These are phyloP conservation scores for Theodoxus fluviatilis DNA, from an alignment of 2,888 invertebrate genomes.

Conservation along the genomic window DNA sequence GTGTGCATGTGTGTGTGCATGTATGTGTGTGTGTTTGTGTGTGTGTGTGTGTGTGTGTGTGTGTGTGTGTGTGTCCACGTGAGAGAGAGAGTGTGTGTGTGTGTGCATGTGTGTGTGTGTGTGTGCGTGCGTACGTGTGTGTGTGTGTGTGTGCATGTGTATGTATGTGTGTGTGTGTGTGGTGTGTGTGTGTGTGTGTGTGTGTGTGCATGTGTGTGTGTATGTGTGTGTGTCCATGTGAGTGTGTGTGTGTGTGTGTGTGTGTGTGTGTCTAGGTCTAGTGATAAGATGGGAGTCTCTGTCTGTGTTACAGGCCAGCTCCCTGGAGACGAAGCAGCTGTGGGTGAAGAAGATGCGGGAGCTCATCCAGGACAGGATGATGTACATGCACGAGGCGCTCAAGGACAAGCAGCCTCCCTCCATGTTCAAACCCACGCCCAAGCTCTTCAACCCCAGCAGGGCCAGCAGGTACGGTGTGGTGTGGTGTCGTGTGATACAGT, in stretches of 20 bases:
- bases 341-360: constrained; percentile 96
- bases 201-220: not conserved
- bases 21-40: no score
- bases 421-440: constrained; percentile 52
- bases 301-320: constrained; percentile 79
- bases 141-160: no score
- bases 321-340: constrained; percentile 89
- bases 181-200: no score
- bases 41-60: no score
- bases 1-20: no score
- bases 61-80: not conserved
- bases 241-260: not conserved
- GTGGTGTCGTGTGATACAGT: no score
- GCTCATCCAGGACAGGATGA: constrained; percentile 73
- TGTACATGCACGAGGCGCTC: constrained; percentile 70
- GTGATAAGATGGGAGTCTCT: constrained; percentile 27
- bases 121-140: no score
- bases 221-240: not conserved
- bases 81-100: not conserved
- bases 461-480: constrained; percentile 84
- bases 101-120: not conserved
- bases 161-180: no score
- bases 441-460: constrained; percentile 67
- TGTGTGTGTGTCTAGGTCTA: not conserved
- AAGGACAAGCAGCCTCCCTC: constrained; percentile 55